Conservation (phyloP, 2,888 invertebrate genomes). For the Adelognathus sp. region DNA sequence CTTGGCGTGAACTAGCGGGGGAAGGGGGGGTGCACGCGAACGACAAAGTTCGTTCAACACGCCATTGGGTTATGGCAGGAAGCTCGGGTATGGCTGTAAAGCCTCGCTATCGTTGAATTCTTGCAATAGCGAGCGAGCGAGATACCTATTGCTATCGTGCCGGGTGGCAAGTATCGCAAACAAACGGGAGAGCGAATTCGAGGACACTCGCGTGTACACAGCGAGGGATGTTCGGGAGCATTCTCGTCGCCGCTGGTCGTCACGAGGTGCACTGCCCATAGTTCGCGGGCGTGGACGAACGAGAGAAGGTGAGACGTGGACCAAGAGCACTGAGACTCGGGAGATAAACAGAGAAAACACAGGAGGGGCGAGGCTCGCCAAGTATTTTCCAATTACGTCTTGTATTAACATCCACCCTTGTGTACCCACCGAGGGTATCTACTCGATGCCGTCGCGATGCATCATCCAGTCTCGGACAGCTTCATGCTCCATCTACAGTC, state of each 20-base stretch:
- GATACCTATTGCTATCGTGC: conserved; percentile 7
- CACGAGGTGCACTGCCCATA: conserved; percentile 6
- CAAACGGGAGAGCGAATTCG: conserved; percentile 53
- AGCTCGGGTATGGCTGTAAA: neutral
- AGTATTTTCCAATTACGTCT: conserved; percentile 79
- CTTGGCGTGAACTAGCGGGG: neutral
- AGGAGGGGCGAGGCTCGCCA: conserved; percentile 72
- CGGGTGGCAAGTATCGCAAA: conserved; percentile 52
- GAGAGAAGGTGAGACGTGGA: conserved; percentile 13
- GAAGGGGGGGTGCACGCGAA: conserved; percentile 17
- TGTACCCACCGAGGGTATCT: conserved; percentile 54
- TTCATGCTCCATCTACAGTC: neutral
- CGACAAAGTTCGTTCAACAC: conserved; percentile 37
- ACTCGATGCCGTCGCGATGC: conserved; percentile 57
- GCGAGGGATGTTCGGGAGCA: conserved; percentile 2
- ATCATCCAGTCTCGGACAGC: neutral
- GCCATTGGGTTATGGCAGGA: conserved; percentile 45
- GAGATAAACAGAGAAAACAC: conserved; percentile 32
- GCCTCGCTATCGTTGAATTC: conserved; percentile 46
- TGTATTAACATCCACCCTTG: conserved; percentile 73
- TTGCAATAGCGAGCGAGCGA: conserved; percentile 54
- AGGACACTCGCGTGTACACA: conserved; percentile 11
- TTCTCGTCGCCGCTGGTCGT: neutral
- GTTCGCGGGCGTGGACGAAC: conserved; percentile 19
- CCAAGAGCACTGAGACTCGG: conserved; percentile 11